Conservation (phyloP, 2,113 vertebrate genomes). For the Ictidomys tridecemlineatus region DNA sequence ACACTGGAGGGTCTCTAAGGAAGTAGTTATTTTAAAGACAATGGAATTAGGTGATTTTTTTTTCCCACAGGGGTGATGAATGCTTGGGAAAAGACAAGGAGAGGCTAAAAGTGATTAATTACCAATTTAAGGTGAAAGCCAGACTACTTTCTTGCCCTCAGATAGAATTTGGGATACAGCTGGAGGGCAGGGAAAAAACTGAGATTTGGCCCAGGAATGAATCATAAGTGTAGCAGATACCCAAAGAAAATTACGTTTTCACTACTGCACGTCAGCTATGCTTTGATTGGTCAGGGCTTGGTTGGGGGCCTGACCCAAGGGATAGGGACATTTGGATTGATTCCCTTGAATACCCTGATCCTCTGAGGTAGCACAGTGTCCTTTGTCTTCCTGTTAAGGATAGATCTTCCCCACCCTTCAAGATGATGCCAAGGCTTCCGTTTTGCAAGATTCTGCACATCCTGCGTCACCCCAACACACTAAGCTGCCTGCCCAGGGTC, state of each 20-base stretch:
- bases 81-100: constrained; percentile 19
- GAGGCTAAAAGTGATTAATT: constrained; percentile 35
- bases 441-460: neutral
- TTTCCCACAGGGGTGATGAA: neutral
- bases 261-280: neutral
- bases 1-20: constrained; percentile 7
- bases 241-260: constrained; percentile 63
- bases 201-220: constrained; percentile 55
- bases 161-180: neutral
- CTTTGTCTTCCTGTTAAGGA: neutral
- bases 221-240: constrained; percentile 32
- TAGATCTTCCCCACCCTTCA: neutral
- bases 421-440: neutral
- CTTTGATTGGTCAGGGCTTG: constrained; percentile 23
- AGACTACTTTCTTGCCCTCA: constrained; percentile 33
- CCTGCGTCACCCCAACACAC: no score
- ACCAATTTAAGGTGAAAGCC: constrained; percentile 33
- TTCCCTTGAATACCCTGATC: neutral
- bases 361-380: neutral
- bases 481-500: neutral
- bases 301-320: neutral
- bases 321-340: neutral
- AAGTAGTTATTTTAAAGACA: neutral
- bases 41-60: constrained; percentile 24
- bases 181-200: constrained; percentile 51